Percentiles rank a stretch among this genome's conserved stretches.
phyloP scores from a whole-genome alignment of 2,113 vertebrate species.

The Macrotis lagotis region DNA sequence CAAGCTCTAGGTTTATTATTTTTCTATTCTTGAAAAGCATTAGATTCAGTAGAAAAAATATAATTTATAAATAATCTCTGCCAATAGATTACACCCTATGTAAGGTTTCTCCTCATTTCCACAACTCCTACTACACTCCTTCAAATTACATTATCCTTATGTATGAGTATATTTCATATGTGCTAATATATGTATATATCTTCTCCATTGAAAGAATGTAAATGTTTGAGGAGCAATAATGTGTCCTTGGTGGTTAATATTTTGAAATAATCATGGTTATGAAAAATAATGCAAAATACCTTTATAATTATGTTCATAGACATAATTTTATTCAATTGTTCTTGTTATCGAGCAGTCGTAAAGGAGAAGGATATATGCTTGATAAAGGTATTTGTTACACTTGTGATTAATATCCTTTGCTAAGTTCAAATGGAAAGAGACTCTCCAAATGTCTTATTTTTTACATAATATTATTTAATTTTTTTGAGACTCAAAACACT shows the following conservation, averaged over 20 bases:
- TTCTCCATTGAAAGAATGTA: not conserved
- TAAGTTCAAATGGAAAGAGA: not conserved
- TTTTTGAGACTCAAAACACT: not conserved
- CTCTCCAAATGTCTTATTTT: not conserved
- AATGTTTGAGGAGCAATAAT: not conserved
- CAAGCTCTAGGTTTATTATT: not conserved
- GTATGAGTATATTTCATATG: not conserved
- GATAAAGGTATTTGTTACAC: not conserved
- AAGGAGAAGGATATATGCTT: not conserved
- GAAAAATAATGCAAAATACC: not conserved
- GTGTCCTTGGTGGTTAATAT: not conserved
- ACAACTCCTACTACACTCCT: not conserved
- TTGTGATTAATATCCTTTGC: not conserved
- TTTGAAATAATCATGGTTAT: not conserved
- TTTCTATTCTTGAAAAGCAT: not conserved
- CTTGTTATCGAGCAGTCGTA: not conserved
- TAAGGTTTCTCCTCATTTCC: not conserved
- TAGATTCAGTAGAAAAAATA: not conserved
- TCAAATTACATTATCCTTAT: not conserved
- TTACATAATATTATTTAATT: not conserved
- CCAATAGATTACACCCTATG: not conserved
- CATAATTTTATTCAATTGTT: not conserved
- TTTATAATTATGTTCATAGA: not conserved
- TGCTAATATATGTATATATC: not conserved
- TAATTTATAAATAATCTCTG: not conserved